Percentiles rank a stretch among this genome's conserved stretches.
Conservation (phyloP, 2,113 vertebrate genomes). For the Eublepharis macularius region DNA sequence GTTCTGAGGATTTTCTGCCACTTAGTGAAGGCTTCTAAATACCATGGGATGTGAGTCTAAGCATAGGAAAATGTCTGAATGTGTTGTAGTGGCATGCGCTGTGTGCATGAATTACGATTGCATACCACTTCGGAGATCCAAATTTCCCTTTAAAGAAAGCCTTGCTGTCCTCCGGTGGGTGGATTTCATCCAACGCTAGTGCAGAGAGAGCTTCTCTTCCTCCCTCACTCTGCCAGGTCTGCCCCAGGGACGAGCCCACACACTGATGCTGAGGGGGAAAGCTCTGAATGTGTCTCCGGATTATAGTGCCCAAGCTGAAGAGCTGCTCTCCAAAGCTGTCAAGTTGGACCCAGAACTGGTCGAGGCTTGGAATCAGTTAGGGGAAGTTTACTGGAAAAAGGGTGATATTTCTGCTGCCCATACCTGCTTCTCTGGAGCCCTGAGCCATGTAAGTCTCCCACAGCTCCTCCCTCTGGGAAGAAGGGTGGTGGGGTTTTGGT, state of each 20-base stretch:
- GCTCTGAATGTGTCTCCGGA: constrained; percentile 81
- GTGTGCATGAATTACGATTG: no score
- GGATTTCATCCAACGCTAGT: not conserved
- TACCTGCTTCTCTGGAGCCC: constrained; percentile 88
- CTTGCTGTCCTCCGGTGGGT: no score
- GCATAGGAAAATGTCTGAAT: no score
- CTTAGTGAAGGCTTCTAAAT: no score
- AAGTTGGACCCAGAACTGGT: constrained; percentile 87
- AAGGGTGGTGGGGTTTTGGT: not conserved
- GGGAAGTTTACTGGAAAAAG: constrained; percentile 94
- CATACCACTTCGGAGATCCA: no score
- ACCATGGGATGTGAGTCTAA: no score
- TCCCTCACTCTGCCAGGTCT: constrained; percentile 62
- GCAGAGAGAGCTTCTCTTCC: not conserved
- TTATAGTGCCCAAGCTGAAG: constrained; percentile 81
- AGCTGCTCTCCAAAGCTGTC: constrained; percentile 85
- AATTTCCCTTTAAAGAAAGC: no score
- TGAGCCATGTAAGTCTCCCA: constrained; percentile 78
- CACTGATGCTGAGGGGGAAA: constrained; percentile 83
- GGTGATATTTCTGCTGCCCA: constrained; percentile 83
- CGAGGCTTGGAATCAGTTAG: constrained; percentile 90
- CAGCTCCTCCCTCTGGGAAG: not conserved
- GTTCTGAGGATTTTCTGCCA: no score
- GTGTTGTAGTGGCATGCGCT: no score
- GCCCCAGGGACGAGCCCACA: constrained; percentile 76